Evolutionary conservation across 2,888 invertebrate genomes (phyloP).

Genomic region (Galerucella pusilla): DNA sequence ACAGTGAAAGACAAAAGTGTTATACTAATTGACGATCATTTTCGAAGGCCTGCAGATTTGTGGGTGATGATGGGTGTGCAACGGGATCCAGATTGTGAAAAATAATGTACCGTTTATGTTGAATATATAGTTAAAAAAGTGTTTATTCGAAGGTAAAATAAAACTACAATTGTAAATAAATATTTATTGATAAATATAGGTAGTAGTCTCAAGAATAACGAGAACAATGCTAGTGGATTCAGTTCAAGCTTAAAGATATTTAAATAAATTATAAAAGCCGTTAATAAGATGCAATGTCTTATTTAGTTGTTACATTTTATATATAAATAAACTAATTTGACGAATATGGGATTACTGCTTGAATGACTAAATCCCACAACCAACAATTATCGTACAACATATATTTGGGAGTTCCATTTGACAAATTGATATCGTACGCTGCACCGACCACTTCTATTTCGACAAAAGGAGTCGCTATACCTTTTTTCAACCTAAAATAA

Average conservation of each 20-base stretch:
- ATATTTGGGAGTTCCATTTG: neutral
- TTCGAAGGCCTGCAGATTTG: constrained; percentile 61
- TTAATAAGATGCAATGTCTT: neutral
- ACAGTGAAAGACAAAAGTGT: constrained; percentile 49
- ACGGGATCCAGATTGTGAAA: constrained; percentile 48
- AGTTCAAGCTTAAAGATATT: constrained; percentile 18
- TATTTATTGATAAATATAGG: constrained; percentile 21
- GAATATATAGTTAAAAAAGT: neutral
- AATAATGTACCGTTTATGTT: constrained; percentile 3
- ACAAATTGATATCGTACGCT: constrained; percentile 73
- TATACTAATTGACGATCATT: constrained; percentile 58
- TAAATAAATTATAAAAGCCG: constrained; percentile 24
- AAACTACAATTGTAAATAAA: constrained; percentile 19
- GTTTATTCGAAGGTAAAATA: neutral
- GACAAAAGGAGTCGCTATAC: constrained; percentile 90
- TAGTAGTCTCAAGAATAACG: constrained; percentile 20
- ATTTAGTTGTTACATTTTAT: too few species aligned
- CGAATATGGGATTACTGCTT: too few species aligned
- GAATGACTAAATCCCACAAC: too few species aligned
- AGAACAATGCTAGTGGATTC: constrained; percentile 3
- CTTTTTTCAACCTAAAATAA: constrained; percentile 72
- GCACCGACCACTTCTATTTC: constrained; percentile 92
- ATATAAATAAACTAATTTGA: too few species aligned
- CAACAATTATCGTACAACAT: too few species aligned
- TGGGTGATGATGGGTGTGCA: constrained; percentile 60